Conservation (phyloP, 2,113 vertebrate genomes). For the Neotoma lepida region DNA sequence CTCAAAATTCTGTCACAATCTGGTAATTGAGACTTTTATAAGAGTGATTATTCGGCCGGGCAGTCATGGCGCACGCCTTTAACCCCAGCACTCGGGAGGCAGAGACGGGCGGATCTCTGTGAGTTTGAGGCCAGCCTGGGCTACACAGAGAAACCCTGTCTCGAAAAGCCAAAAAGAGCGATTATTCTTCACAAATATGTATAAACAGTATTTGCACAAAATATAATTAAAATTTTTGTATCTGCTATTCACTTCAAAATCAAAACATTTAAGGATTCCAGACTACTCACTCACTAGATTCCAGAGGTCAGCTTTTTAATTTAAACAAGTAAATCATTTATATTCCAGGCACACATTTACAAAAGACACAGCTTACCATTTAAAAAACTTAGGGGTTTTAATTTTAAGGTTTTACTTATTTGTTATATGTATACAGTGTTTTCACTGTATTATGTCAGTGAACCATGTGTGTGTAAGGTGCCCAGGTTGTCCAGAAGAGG, state of each 20-base stretch:
- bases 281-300: background rate
- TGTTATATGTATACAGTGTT: too few relatives aligned
- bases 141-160: too few relatives aligned
- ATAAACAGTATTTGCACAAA: background rate
- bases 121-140: too few relatives aligned
- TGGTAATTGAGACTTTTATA: background rate
- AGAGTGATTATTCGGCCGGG: too few relatives aligned
- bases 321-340: background rate
- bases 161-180: too few relatives aligned
- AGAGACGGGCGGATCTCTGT: too few relatives aligned
- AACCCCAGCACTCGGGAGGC: too few relatives aligned
- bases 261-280: background rate
- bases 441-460: background rate
- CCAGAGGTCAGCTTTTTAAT: background rate
- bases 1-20: background rate
- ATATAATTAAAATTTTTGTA: background rate
- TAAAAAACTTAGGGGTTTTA: background rate
- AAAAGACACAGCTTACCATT: background rate
- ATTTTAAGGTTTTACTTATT: background rate
- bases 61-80: too few relatives aligned
- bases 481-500: background rate
- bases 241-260: background rate
- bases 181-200: background rate
- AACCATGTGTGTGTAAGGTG: background rate
- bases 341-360: background rate